Evolutionary conservation across 1,140 invertebrate species (phyloP).

Genomic region (Cardiocondyla obscurior): DNA sequence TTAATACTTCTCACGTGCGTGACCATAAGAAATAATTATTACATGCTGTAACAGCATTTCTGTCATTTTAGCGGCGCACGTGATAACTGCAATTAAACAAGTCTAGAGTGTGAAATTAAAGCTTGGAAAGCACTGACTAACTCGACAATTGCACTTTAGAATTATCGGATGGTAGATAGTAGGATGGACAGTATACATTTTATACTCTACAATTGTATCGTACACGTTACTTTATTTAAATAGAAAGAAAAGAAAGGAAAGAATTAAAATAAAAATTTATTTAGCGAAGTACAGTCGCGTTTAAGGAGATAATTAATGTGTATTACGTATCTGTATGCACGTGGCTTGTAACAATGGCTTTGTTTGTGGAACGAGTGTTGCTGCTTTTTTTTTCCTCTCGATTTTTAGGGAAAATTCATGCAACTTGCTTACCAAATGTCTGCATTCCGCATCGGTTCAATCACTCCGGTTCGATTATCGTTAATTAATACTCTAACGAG

Average conservation of each 20-base stretch:
- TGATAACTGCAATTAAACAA: slow-evolving; percentile 37
- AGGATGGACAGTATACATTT: not conserved
- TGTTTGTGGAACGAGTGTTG: slow-evolving; percentile 28
- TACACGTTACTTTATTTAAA: not conserved
- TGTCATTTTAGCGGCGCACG: slow-evolving; percentile 4
- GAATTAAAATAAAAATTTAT: not conserved
- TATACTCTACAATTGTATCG: not conserved
- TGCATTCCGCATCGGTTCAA: slow-evolving; percentile 63
- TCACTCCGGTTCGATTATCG: slow-evolving; percentile 61
- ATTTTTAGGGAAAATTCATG: slow-evolving; percentile 43
- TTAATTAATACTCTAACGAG: slow-evolving; percentile 71
- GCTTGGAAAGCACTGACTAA: not conserved
- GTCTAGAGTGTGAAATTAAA: slow-evolving; percentile 23
- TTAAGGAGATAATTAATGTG: slow-evolving; percentile 64
- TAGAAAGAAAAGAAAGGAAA: too few relatives aligned
- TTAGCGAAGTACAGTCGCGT: not conserved
- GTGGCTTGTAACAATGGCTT: slow-evolving; percentile 63
- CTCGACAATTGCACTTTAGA: slow-evolving; percentile 36
- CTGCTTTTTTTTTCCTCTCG: not conserved
- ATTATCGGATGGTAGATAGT: not conserved
- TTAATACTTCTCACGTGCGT: slow-evolving; percentile 18
- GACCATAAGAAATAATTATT: slow-evolving; percentile 11
- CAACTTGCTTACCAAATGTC: slow-evolving; percentile 51
- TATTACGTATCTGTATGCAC: slow-evolving; percentile 18
- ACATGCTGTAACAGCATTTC: slow-evolving; percentile 5